A percentile compares a stretch with the other conserved stretches of the same genome.
Conservation (phyloP, 2,113 vertebrate species). For the Vulpes ferrilata region DNA sequence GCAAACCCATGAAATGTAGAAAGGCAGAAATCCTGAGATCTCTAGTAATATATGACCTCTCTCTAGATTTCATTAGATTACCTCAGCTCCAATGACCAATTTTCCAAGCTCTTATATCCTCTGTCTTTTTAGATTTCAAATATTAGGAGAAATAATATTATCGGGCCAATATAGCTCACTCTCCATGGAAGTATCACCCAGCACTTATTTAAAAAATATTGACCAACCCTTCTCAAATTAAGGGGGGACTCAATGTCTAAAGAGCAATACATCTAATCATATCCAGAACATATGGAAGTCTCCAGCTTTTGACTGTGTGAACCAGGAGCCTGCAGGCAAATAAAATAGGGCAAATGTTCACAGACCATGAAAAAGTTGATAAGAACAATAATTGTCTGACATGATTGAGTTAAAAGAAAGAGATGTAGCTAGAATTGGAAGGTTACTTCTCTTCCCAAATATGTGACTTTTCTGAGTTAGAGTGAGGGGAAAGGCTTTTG, state of each 20-base stretch:
- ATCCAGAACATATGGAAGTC: background rate
- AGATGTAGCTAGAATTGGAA: background rate
- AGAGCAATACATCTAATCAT: background rate
- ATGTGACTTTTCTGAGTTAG: background rate
- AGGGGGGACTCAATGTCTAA: background rate
- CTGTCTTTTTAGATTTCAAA: background rate
- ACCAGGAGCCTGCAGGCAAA: background rate
- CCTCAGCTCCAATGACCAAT: background rate
- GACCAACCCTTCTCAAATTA: background rate
- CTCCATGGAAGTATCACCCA: background rate
- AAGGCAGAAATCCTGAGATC: background rate
- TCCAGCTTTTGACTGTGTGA: background rate
- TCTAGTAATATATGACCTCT: background rate
- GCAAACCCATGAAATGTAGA: background rate
- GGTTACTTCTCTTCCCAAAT: background rate
- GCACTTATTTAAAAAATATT: background rate
- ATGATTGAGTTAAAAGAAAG: background rate
- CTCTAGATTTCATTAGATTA: background rate
- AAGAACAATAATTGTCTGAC: background rate
- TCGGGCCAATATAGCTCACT: background rate
- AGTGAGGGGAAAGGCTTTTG: background rate
- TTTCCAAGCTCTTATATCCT: background rate
- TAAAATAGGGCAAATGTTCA: background rate
- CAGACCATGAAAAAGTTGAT: background rate
- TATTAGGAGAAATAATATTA: background rate